Evolutionary conservation across 2,888 invertebrate genomes (phyloP).

Genomic region (Ceramica pisi): DNA sequence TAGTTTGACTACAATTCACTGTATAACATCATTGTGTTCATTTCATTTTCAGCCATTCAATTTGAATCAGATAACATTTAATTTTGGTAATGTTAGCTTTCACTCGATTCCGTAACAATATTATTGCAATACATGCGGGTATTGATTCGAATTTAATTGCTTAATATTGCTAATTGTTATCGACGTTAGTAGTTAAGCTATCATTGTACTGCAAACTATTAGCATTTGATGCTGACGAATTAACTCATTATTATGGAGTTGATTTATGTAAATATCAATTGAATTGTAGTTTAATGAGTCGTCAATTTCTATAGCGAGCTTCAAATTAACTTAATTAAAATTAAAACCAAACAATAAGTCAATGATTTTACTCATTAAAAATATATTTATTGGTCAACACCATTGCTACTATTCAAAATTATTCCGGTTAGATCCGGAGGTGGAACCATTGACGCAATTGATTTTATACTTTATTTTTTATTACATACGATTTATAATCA

Average conservation of each 20-base stretch:
- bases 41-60: constrained; percentile 13
- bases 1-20: no score
- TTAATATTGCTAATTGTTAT: constrained; percentile 19
- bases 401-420: no score
- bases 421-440: no score
- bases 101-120: constrained; percentile 33
- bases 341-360: neutral
- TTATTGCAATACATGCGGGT: constrained; percentile 46
- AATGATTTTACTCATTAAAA: neutral
- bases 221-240: neutral
- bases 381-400: no score
- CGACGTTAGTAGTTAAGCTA: neutral
- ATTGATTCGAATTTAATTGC: constrained; percentile 23
- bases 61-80: constrained; percentile 19
- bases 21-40: neutral
- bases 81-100: constrained; percentile 33
- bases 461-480: no score
- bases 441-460: no score
- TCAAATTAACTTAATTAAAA: neutral
- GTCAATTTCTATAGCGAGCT: neutral
- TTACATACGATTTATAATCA: no score
- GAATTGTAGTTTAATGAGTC: neutral
- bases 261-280: neutral
- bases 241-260: neutral
- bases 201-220: neutral